Base-by-base conservation (phyloP, 2,113 vertebrate species). In the Malurus elegans region DNA sequence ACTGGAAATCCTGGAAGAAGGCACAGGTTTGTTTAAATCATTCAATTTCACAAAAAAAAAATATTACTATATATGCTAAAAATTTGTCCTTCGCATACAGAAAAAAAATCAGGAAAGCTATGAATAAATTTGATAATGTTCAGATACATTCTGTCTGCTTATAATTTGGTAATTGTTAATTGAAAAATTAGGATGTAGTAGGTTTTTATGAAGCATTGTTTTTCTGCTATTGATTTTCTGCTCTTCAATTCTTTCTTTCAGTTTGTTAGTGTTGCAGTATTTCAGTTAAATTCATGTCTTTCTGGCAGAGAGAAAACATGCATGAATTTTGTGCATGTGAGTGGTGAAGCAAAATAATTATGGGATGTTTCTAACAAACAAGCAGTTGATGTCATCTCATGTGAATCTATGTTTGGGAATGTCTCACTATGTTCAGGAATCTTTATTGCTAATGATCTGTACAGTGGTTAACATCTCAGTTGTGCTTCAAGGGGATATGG, bases 1-100 rank as follows among this genome's bases (percentile, higher is more conserved):
- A 98, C 42, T 99, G 99, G 99, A 99, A 98, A 79, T 94, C 98
- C 51, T 99, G 99, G 98, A 99, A 91, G 95, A 99, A 96, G 85
- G 95, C 98, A 67, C 98, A 99, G 97, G 99, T 99, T 79, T 65
- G 96, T 78, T 34, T 73, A 21, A 80, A 34, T n/a, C 2, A 15
- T 42, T 80, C 18, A 17, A 4, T 86, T 76, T 79, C 18, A 54
- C 8, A 23, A 38, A 57, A 86, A 76, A 19, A 62, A 90, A 15
- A 20, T 31, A 45, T 28, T 84, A 42, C 23, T 73, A 21, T n/a
- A 44, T 56, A 3, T 69, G 10, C 69, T 82, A 26, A 91, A 73
- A 71, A 12, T 12, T 50, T 64, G 4, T 88, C 40, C 19, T 91
- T 60, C 8, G 57, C 56, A 32, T 80, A 21, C 20, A 72, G 40